These are phyloP conservation scores for Psettodes erumei DNA, from an alignment of 2,113 vertebrate genomes.

Conservation along the genomic window DNA sequence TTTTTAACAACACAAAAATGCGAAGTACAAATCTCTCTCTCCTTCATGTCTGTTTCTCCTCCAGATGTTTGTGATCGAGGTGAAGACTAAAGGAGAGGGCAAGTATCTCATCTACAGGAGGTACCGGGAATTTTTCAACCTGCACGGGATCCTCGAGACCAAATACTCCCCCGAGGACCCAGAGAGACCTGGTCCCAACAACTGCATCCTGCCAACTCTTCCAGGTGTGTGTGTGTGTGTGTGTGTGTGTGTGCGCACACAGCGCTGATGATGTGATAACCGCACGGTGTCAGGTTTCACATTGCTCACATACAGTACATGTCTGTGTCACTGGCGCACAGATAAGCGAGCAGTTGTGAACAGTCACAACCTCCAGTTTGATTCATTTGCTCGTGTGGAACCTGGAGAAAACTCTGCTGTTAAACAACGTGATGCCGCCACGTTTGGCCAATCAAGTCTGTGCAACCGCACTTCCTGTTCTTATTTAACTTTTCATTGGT, in stretches of 20 bases:
- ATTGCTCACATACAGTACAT: slow-evolving; percentile 5
- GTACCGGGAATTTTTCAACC: slow-evolving; percentile 89
- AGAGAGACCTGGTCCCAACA: slow-evolving; percentile 66
- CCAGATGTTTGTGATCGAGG: slow-evolving; percentile 94
- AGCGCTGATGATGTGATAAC: too few species aligned
- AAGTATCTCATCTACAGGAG: slow-evolving; percentile 96
- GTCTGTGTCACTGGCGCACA: neutral
- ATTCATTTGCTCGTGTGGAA: too few species aligned
- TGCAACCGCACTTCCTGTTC: neutral
- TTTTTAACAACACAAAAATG: too few species aligned
- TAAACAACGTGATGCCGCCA: too few species aligned
- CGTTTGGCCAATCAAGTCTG: neutral
- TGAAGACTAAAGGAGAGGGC: slow-evolving; percentile 91
- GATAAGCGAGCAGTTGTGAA: neutral
- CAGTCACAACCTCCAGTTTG: too few species aligned
- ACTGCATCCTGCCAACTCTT: slow-evolving; percentile 86
- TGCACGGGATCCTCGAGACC: slow-evolving; percentile 89
- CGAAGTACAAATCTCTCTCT: neutral
- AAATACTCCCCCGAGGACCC: slow-evolving; percentile 84
- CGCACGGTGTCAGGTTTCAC: slow-evolving; percentile 28
- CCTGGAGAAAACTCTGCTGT: too few species aligned
- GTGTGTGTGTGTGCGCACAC: neutral
- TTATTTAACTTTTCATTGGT: neutral
- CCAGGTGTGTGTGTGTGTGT: slow-evolving; percentile 83
- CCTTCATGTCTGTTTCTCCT: neutral